Evolutionary conservation across 2,113 vertebrate species (phyloP), one percentile per base, ranked within the genome.

Genomic region (Anas platyrhynchos): DNA sequence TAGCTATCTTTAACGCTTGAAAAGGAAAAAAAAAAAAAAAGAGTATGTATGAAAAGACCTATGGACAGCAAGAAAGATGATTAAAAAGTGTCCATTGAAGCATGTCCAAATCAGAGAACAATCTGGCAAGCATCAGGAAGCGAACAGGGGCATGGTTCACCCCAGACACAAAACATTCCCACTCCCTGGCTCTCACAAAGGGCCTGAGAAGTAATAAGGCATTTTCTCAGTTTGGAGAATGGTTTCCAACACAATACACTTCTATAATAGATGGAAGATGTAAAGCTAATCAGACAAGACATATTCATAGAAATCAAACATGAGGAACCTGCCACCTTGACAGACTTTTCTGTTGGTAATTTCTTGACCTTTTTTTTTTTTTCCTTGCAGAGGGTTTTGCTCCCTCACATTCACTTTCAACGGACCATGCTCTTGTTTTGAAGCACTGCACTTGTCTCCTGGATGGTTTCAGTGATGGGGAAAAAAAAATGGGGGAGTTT

Each of bases 161-260:
- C 25, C 25, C 65, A 66, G 10, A 48, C 50, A 68, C 55, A 52
- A 85, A 91, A 76, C 93, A 77, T 78, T 83, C 78, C 62, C 55
- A 32, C 27, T 88, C 63, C 52, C n/a, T 26, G 54, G 14, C 23
- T 88, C 38, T 66, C 62, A 55, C 75, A 95, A 77, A 91, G 44
- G 23, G 43, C 26, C 89, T 71, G 36, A 83, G 62, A 73, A 93
- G 50, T 46, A 92, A 59, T 17, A 66, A 77, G 31, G 65, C 86
- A 36, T 41, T 58, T 63, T 77, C 50, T 36, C 38, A 13, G 41
- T 61, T 26, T 82, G 43, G 41, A 92, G 68, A 82, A 76, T 6
- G 15, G 4, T 86, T 97, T 93, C 92, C 84, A 76, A 22, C 80
- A 96, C 86, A 89, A 93, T 88, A n/a, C 27, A 20, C 72, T 88